phyloP scores from a whole-genome alignment of 2,797 vertebrate species.

The Microctenopoma steveboyesi region DNA sequence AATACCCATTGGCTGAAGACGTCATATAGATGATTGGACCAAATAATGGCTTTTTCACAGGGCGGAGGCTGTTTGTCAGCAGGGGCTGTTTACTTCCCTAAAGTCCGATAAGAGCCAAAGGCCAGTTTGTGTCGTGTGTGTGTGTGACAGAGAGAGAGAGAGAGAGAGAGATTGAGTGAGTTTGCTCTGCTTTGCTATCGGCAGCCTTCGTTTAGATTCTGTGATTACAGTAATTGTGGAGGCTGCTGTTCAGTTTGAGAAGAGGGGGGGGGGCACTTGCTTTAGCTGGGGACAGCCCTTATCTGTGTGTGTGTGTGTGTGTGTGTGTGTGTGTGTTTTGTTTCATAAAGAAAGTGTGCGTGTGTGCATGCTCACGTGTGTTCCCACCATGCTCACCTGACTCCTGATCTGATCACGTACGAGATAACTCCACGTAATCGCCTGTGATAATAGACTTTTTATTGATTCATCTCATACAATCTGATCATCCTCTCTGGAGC shows the following conservation, averaged over 20 bases:
- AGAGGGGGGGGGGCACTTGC: constrained; percentile 33
- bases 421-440: constrained; percentile 67
- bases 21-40: constrained; percentile 50
- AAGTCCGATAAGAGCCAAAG: constrained; percentile 51
- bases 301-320: constrained; percentile 37
- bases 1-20: constrained; percentile 39
- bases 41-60: constrained; percentile 58
- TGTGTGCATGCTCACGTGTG: constrained; percentile 16
- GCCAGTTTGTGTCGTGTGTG: constrained; percentile 7
- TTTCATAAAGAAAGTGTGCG: background rate
- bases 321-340: constrained; percentile 11
- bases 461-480: constrained; percentile 79
- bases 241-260: constrained; percentile 64
- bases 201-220: constrained; percentile 70
- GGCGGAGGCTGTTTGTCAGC: constrained; percentile 42
- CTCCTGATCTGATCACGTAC: constrained; percentile 53
- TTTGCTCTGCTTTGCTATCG: constrained; percentile 57
- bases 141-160: too few species aligned
- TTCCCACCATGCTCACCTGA: constrained; percentile 6
- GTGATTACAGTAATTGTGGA: constrained; percentile 73
- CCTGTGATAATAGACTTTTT: constrained; percentile 80
- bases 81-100: constrained; percentile 41
- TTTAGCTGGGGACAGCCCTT: constrained; percentile 50
- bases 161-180: background rate
- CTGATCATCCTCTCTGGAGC: constrained; percentile 69